These are phyloP conservation scores for Pterostichus madidus DNA, from an alignment of 2,888 invertebrate species.

Conservation along the genomic window DNA sequence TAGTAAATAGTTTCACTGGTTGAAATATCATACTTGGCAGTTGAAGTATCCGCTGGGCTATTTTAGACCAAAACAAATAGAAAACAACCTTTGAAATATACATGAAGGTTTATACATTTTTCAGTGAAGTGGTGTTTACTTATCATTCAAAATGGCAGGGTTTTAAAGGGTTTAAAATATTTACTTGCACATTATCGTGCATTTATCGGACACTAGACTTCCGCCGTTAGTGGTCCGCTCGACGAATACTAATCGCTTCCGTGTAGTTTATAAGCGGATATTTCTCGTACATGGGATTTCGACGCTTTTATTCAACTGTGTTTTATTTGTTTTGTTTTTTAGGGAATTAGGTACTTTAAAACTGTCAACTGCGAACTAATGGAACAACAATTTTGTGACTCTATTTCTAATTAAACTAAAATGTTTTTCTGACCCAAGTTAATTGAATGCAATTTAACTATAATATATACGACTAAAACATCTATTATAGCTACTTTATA, in stretches of 20 bases:
- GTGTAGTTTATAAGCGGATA: slow-evolving; percentile 24
- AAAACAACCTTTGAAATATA: slow-evolving; percentile 49
- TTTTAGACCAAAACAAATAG: slow-evolving; percentile 43
- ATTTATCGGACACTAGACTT: slow-evolving; percentile 21
- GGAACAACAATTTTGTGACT: too few relatives aligned
- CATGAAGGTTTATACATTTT: slow-evolving; percentile 43
- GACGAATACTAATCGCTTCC: slow-evolving; percentile 7
- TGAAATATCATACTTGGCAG: slow-evolving; percentile 52
- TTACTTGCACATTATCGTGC: slow-evolving; percentile 33
- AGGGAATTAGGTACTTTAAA: too few relatives aligned
- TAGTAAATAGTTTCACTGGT: slow-evolving; percentile 6
- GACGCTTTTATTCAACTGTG: too few relatives aligned
- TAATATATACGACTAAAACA: too few relatives aligned
- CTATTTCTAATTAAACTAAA: too few relatives aligned
- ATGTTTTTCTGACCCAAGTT: too few relatives aligned
- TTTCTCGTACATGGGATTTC: neutral
- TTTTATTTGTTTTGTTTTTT: too few relatives aligned
- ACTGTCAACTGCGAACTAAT: too few relatives aligned
- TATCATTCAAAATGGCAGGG: slow-evolving; percentile 17
- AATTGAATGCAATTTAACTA: too few relatives aligned
- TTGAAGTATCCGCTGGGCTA: slow-evolving; percentile 18
- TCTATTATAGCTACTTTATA: too few relatives aligned
- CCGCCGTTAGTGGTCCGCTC: neutral
- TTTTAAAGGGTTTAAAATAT: slow-evolving; percentile 49
- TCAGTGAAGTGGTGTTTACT: slow-evolving; percentile 15